Base-by-base conservation (phyloP, 2,888 invertebrate species). In the Chironomus riparius region DNA sequence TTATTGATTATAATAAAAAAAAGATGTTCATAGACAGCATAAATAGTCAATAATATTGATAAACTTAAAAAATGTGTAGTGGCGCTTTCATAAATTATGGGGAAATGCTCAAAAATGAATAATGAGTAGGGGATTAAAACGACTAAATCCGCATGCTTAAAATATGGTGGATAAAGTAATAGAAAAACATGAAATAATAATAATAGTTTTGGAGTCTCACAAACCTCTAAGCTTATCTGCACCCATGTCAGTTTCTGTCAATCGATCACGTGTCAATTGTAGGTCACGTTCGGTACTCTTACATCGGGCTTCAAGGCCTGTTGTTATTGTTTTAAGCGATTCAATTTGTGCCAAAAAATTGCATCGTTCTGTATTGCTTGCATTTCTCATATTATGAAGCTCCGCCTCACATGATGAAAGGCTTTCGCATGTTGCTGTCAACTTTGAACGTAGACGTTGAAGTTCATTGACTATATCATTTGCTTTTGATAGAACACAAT, bases 211-310 rank as follows among this genome's bases (percentile, higher is more conserved):
- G 48, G 47, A n/a, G 0, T 50, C 48, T 47, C 18, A n/a, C 21
- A n/a, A n/a, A 76, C 76, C 68, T 47, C 83, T 82, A 4, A 84
- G 76, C 70, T 84, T 84, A 22, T 87, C 86, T 74, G 91, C 91
- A 77, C 87, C 88, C 77, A 92, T 82, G 80, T 94, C 93, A 73
- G 92, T 86, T 80, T 94, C 93, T 0, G 89, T 84, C 0, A 91
- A 88, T 77, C 92, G 87, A 80, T 90, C 89, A 78, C 91, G 90
- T 80, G 92, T 90, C 77, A 91, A 87, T 65, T 92, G 84, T 13
- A 90, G 87, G 79, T 94, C 93, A 79, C 92, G 91, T 79, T 93
- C 93, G 80, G 84, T 86, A 83, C 92, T 92, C 78, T 91, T 88
- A 47, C 91, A 84, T 76, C 92, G 87, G 78, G 91, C 91, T 79